Percentiles rank a stretch among this genome's conserved stretches.
These are phyloP conservation scores for Nomada ruficornis DNA, from an alignment of 2,888 invertebrate genomes.

Conservation along the genomic window DNA sequence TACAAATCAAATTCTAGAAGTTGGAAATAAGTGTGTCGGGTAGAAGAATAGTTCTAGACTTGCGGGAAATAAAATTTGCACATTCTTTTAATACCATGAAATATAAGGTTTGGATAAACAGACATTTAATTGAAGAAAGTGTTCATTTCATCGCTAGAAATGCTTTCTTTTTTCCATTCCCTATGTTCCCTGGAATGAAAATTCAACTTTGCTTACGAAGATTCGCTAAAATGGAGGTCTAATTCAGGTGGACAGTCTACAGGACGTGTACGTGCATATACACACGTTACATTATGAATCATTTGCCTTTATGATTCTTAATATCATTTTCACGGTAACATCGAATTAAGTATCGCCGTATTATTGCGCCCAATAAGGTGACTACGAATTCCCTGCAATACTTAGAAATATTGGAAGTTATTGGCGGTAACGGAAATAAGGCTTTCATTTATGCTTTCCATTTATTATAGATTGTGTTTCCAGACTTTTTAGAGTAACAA, in stretches of 20 bases:
- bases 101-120: no score
- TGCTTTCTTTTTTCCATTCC: no score
- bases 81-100: no score
- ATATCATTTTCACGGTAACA: conserved; percentile 2
- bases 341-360: background rate
- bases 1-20: no score
- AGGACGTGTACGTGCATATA: background rate
- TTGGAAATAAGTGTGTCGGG: no score
- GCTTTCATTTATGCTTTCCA: background rate
- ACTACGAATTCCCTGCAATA: background rate
- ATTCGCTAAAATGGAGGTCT: background rate
- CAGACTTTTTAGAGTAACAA: no score
- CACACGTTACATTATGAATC: background rate
- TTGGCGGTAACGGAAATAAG: background rate
- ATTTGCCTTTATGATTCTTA: conserved; percentile 4
- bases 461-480: background rate
- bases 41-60: no score
- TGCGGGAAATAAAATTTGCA: no score
- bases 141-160: no score
- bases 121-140: no score
- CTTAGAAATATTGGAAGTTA: background rate
- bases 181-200: no score
- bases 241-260: background rate
- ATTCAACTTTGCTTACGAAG: background rate
- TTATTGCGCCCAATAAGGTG: background rate